phyloP scores from a whole-genome alignment of 2,113 vertebrate species.

The Lota lota region DNA sequence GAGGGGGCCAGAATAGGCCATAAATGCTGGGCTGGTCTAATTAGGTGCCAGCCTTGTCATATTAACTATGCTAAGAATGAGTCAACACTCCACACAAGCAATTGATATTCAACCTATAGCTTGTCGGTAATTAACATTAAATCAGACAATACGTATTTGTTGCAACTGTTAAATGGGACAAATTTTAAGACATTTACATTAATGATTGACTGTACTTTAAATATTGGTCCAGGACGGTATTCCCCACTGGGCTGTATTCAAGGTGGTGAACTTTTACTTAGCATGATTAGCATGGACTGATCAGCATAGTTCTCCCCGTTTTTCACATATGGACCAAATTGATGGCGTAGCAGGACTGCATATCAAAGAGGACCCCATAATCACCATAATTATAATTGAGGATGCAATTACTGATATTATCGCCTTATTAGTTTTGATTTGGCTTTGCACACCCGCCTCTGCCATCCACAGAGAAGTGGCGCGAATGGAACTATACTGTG shows the following conservation, averaged over 20 bases:
- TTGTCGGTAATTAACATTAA: conserved; percentile 54
- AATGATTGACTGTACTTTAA: conserved; percentile 34
- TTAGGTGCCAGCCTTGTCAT: conserved; percentile 61
- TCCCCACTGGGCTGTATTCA: conserved; percentile 33
- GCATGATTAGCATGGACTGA: conserved; percentile 59
- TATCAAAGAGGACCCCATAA: conserved; percentile 68
- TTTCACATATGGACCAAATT: conserved; percentile 69
- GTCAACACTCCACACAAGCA: conserved; percentile 33
- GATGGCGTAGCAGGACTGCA: conserved; percentile 49
- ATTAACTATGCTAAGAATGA: conserved; percentile 52
- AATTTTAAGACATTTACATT: conserved; percentile 46
- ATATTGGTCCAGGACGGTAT: conserved; percentile 41
- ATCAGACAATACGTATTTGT: conserved; percentile 45
- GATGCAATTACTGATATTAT: conserved; percentile 71
- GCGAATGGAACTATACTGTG: not conserved
- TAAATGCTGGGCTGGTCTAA: conserved; percentile 71
- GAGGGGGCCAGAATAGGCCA: conserved; percentile 65
- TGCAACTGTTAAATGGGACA: conserved; percentile 33
- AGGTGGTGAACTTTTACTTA: conserved; percentile 67
- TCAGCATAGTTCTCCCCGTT: conserved; percentile 48
- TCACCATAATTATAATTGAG: conserved; percentile 69
- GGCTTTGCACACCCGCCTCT: conserved; percentile 46
- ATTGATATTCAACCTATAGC: conserved; percentile 41
- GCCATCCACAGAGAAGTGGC: conserved; percentile 29
- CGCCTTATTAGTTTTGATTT: conserved; percentile 63